Conservation (phyloP, 2,797 vertebrate genomes). For the Chelonia mydas region DNA sequence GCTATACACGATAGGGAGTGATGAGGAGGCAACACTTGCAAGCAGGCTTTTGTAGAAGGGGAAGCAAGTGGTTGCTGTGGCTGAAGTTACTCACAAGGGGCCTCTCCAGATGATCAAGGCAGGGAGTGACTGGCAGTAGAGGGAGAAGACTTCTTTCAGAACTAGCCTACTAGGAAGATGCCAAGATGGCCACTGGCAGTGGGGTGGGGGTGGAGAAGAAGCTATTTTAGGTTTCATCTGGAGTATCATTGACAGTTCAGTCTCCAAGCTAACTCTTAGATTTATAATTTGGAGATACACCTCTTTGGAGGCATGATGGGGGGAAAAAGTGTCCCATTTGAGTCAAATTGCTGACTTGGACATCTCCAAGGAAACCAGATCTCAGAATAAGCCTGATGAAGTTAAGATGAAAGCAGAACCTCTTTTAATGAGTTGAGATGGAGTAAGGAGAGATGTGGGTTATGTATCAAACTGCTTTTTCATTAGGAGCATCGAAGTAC, state of each 20-base stretch:
- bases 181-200: neutral
- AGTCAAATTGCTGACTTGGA: neutral
- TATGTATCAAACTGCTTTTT: neutral
- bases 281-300: neutral
- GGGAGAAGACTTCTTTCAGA: neutral
- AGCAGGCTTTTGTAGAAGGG: neutral
- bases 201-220: neutral
- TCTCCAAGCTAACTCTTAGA: neutral
- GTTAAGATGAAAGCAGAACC: neutral
- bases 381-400: neutral
- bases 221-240: neutral
- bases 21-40: neutral
- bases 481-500: neutral
- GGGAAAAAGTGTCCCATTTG: neutral
- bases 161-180: neutral
- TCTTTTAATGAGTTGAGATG: neutral
- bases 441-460: neutral
- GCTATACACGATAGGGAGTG: neutral
- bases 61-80: neutral
- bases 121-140: neutral
- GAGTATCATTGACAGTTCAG: neutral
- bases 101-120: neutral
- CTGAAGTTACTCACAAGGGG: accelerated
- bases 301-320: neutral
- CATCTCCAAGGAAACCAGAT: neutral